A percentile compares a stretch with the other conserved stretches of the same genome.
Evolutionary conservation across 2,113 vertebrate genomes (phyloP).

Genomic region (Melanerpes formicivorus): DNA sequence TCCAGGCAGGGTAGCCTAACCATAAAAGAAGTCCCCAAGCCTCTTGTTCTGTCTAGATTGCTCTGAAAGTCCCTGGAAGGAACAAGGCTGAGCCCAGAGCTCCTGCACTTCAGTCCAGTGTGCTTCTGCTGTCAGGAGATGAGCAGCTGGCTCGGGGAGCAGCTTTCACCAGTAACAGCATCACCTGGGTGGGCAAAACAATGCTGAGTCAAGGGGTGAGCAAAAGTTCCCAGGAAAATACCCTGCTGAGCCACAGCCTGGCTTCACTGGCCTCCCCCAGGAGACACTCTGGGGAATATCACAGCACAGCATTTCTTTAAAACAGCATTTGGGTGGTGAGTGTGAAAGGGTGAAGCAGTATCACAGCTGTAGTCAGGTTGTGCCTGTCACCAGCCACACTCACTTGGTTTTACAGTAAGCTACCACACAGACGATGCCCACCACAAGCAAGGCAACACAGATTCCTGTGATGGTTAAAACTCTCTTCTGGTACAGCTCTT

Average conservation of each 20-base stretch:
- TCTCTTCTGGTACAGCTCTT: conserved; percentile 98
- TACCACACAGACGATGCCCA: conserved; percentile 98
- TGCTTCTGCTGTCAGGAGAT: background rate
- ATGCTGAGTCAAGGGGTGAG: background rate
- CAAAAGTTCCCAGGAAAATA: background rate
- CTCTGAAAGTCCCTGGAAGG: background rate
- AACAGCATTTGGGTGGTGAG: background rate
- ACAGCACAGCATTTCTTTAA: background rate
- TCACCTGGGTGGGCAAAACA: background rate
- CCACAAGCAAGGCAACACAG: conserved; percentile 95
- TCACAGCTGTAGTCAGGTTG: background rate
- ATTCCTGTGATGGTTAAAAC: conserved; percentile 98
- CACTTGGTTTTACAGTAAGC: conserved; percentile 99
- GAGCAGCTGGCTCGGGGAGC: background rate
- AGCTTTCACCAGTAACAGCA: background rate
- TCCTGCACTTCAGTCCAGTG: background rate
- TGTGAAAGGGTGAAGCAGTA: background rate
- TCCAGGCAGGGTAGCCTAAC: background rate
- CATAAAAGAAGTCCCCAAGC: background rate
- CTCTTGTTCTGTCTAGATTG: background rate
- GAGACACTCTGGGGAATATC: background rate
- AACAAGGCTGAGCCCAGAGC: background rate
- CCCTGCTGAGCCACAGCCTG: background rate
- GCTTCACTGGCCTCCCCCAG: background rate
- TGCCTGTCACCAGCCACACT: conserved; percentile 71